Base-by-base conservation (phyloP, 2,888 invertebrate species). In the Dynastes tityus region DNA sequence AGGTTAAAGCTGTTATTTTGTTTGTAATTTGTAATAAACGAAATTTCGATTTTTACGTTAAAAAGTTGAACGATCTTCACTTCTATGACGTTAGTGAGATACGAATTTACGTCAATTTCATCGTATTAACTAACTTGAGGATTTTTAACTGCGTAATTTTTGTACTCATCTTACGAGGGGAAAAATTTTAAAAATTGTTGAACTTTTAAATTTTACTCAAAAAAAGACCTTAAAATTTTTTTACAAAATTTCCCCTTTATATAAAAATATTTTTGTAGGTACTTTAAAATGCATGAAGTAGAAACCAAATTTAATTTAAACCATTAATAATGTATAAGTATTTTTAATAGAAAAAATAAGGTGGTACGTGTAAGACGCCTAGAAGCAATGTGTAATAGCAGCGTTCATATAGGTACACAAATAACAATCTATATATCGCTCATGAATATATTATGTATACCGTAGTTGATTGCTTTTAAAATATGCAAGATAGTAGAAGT, bases 401-500 rank as follows among this genome's bases (percentile, higher is more conserved):
- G 32, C 32, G 32, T 32, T 32, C 32, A 32, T 32, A 5, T 32
- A 32, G 32, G 32, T 32, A 32, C 5, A 37, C 32, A 37, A 37
- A 37, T 45, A 58, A 55, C 16, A 73, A 8, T 9, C 37, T 32
- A 58, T 58, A 61, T 27, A 49, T 49, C 27, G 22, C n/a, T 22
- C 27, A 13, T 27, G 27, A 9, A 49, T 11, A 68, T n/a, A 68
- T n/a, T 71, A 71, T 53, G 16, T 27, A 68, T 11, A 8, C 4
- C 45, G 8, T 5, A 32, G 45, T 45, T 61, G 73, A 73, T 73
- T 45, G 61, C 27, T 73, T 73, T 61, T 61, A 73, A 58, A 73
- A 73, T 73, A 73, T 58, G 51, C 68, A 51, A 49, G 68, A 68
- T 68, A 68, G 45, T 51, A 49, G 61, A 51, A 68, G 68, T 68